Base-by-base conservation (phyloP, 1,140 invertebrate genomes). In the Ooceraea biroi region DNA sequence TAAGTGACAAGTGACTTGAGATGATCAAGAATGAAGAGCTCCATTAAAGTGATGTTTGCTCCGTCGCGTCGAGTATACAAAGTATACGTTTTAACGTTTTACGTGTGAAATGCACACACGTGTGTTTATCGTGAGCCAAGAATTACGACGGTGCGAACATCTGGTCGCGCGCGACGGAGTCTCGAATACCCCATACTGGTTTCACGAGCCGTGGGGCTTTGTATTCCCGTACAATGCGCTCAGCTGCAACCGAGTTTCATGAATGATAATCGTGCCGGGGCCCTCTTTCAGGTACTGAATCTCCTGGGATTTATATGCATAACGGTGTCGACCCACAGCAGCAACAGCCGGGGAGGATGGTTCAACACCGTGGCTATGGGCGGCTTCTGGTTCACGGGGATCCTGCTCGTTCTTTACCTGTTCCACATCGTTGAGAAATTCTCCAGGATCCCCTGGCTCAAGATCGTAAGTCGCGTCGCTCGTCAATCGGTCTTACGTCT, bases 361-460 rank as follows among this genome's bases (percentile, higher is more conserved):
- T 98, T 98, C 92, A 97, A 96, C 91, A 97, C 97, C 91, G 97
- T 98, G 0, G 95, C 97, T 0, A 97, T 97, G 95, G 96, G 96
- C 27, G 98, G 97, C n/a, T 97, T 98, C 90, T 98, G 97, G 96
- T 96, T 97, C 82, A 98, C 97, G 0, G 96, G 96, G 14, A 96
- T 98, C 58, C 93, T 98, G 17, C 95, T 98, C 19, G 95, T 96
- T 0, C 95, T 98, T 73, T 98, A 98, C 93, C 90, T 98, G 68
- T 97, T 98, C 91, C 97, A 98, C 91, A 95, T 98, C 12, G 95
- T 98, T 82, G 97, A 98, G 91, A 97, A 97, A 92, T 96, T 97
- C 89, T 97, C 97, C 91, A 97, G 96, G 92, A 97, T 98, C 76
- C 98, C 98, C 0, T 99, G 98, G 98, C 91, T 97, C 27, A 97